These are phyloP conservation scores for Leistus spinibarbis DNA, from an alignment of 2,888 invertebrate species.

Conservation along the genomic window DNA sequence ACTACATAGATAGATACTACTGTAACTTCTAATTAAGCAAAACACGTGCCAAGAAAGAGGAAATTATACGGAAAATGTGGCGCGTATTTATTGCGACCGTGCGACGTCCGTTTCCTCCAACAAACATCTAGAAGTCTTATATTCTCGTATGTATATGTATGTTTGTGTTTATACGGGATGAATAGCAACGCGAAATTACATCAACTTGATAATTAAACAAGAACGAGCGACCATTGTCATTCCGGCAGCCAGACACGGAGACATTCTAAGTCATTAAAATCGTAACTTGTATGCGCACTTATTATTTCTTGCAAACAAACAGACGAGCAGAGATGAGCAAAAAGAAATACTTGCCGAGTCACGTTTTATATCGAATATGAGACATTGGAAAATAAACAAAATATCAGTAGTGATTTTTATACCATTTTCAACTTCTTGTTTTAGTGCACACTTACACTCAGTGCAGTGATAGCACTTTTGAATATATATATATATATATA, in stretches of 20 bases:
- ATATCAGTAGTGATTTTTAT: not conserved
- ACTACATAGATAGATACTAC: slow-evolving; percentile 22
- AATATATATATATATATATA: no score
- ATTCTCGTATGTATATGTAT: not conserved
- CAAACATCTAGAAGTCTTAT: not conserved
- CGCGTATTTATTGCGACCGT: slow-evolving; percentile 21
- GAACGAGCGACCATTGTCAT: not conserved
- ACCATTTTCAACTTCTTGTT: no score
- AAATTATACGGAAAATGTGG: slow-evolving; percentile 29
- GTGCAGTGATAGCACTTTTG: no score
- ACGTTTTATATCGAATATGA: not conserved
- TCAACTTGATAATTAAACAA: not conserved
- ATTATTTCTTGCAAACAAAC: not conserved
- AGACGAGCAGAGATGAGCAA: not conserved
- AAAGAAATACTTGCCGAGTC: not conserved
- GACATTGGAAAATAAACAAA: not conserved
- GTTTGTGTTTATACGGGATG: not conserved
- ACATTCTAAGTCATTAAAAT: not conserved
- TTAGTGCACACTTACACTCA: no score
- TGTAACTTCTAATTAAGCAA: slow-evolving; percentile 34
- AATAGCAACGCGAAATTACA: not conserved
- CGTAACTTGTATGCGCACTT: not conserved
- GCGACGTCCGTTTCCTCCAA: slow-evolving; percentile 13
- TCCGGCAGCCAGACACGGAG: not conserved
- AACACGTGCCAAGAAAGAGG: slow-evolving; percentile 31